Evolutionary conservation across 2,113 vertebrate genomes (phyloP), one percentile per base, ranked within the genome.

Genomic region (Falco punctatus): DNA sequence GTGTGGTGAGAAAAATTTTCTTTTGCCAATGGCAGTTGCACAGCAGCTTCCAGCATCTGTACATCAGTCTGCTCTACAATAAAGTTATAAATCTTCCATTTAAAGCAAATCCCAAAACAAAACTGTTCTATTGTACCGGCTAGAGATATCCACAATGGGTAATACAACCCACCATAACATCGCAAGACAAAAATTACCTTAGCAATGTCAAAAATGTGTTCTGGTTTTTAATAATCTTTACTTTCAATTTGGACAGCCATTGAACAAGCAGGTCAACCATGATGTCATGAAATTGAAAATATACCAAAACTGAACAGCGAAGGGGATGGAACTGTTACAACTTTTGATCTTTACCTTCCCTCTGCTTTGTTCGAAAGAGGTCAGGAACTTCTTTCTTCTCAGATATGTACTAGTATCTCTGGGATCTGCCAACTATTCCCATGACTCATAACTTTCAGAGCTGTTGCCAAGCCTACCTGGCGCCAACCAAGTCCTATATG

Each of bases 391-490:
- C 42, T 48, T 86, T 86, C 89, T 87, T 71, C 52, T 91, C 67
- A 92, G 79, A 71, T 90, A 90, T 0, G 3, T 72, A 75, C 15
- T 46, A 80, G 33, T 77, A 95, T 93, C 93, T 93, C 69, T 83
- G 67, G 42, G 84, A 96, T 93, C 88, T 86, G 89, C 78, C 94
- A 95, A 15, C 67, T 95, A 80, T 74, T 97, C 55, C 92, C 75
- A 94, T 91, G 94, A 96, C 61, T 94, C 94, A 96, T 3, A 59
- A 6, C 49, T 79, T 90, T 96, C 67, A 86, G 81, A 94, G 94
- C n/a, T 59, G 32, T 27, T 94, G 94, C 92, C 93, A 95, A 95
- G 91, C 84, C 85, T 89, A 92, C 69, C 90, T 95, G 96, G 88
- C 81, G 86, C 84, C 92, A 95, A 71, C 62, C 71, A 93, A 72